Evolutionary conservation across 92 coral and sea anemone species (phyloP).

Genomic region (Zoanthus solanderi): DNA sequence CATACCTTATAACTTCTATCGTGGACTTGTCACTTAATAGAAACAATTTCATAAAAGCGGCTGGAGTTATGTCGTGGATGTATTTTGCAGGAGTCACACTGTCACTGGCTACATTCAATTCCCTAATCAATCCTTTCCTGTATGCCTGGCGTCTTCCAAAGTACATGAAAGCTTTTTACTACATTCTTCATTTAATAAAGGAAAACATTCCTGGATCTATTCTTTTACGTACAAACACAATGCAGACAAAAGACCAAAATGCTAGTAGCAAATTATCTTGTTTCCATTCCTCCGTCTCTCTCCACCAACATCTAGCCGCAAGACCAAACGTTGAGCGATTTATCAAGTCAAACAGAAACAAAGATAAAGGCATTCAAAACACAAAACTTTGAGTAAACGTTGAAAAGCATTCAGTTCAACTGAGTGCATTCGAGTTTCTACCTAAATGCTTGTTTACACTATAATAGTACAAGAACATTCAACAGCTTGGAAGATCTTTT

Average conservation of each 20-base stretch:
- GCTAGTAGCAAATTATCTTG: not conserved
- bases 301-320: not conserved
- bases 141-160: conserved; percentile 46
- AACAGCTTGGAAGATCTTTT: too few species aligned
- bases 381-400: not conserved
- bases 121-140: not conserved
- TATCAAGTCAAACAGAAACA: not conserved
- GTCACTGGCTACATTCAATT: not conserved
- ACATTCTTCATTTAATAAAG: not conserved
- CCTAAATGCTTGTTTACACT: not conserved
- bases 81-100: not conserved
- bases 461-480: too few species aligned
- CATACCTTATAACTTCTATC: not conserved
- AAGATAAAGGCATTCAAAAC: not conserved
- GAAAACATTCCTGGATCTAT: not conserved
- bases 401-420: not conserved
- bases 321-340: not conserved
- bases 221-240: too few species aligned
- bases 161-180: conserved; percentile 24
- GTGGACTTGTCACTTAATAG: not conserved
- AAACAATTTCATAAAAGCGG: too few species aligned
- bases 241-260: too few species aligned
- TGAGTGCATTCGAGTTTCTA: not conserved
- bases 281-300: not conserved
- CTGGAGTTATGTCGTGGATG: not conserved